Base-by-base conservation (phyloP, 2,888 invertebrate genomes). In the Ormyrus rosae region DNA sequence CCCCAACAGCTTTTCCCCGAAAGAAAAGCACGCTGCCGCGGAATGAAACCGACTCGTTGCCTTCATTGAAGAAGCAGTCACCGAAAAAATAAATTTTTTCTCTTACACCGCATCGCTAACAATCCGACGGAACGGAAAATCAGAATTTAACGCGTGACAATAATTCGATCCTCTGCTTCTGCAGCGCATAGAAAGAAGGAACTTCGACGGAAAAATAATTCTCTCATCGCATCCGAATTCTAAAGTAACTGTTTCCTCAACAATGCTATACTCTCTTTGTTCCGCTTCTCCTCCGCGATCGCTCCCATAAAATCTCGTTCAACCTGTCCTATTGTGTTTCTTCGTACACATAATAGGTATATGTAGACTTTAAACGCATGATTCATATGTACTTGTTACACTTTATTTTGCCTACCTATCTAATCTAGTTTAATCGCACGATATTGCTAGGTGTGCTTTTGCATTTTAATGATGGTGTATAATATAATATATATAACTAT, bases 401-500 rank as follows among this genome's bases (percentile, higher is more conserved):
- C 8, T 67, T 60, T 50, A 63, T 70, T 55, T 76, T 68, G 46
- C 13, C 72, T 76, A 76, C 9, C 81, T 81, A 81, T 19, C 63
- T 82, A 69, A 19, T 55, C 70, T 82, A 80, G 60, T 72, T 78
- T 75, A 68, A 10, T 73, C 48, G 51, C 67, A 74, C 63, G 69
- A 64, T 72, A 79, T 80, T 77, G 34, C 74, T 70, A 78, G n/a
- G 70, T 61, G 60, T 81, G 78, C 78, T 51, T 79, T 68, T 77
- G 68, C 56, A 72, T 74, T 34, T 34, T 72, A 75, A 81, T 81
- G 72, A 60, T 68, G 78, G 80, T 80, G 78, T 83, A 82, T 83
- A 83, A 80, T 85, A 82, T 34, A 83, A 80, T 85, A 82, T 85
- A 82, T 83, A 85, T 73, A 86, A 84, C 83, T 86, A 86, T 85